Evolutionary conservation across 2,113 vertebrate genomes (phyloP), one percentile per base, ranked within the genome.

Genomic region (Gavialis gangeticus): DNA sequence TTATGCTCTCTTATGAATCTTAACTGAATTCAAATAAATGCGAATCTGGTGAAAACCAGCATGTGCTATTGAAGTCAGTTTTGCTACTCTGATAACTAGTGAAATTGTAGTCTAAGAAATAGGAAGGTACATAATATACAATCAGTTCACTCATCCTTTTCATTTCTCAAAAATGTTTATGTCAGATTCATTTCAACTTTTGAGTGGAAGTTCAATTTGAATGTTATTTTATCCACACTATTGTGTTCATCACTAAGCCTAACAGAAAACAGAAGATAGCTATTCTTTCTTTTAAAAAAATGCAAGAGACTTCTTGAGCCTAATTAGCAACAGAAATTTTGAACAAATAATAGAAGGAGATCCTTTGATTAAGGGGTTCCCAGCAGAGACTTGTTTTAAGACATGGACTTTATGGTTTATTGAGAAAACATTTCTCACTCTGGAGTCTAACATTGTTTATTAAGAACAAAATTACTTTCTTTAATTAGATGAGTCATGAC

Each of bases 381-480:
- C 57, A 92, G 75, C 59, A 92, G 62, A 92, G 55, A 75, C 90
- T 3, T 75, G 5, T 80, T 58, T 82, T 91, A 73, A 78, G 66
- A 75, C 88, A 73, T 63, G 77, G 59, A 66, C 92, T 90, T 94
- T 79, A 69, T 86, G 64, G 19, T 75, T 95, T 91, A 96, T 30
- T 87, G 54, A 93, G 60, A 95, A 97, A 97, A 89, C 71, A 25
- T 12, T 80, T 94, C 90, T 92, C 85, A 13, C 19, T 94, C 95
- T 92, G 93, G 90, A 95, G 96, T 64, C 75, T 96, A 67, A 96
- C 75, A 95, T 21, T 80, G 87, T 97, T 95, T 97, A 91, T 87
- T 87, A 67, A 92, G 95, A 90, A 25, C 5, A 87, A 88, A 96
- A 88, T 64, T 66, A 2, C n/a, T 94, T 94, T 96, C 76, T 79